Percentiles rank a stretch among this genome's conserved stretches.
phyloP scores from a whole-genome alignment of 2,888 invertebrate genomes.

The Reticulitermes lucifugus region DNA sequence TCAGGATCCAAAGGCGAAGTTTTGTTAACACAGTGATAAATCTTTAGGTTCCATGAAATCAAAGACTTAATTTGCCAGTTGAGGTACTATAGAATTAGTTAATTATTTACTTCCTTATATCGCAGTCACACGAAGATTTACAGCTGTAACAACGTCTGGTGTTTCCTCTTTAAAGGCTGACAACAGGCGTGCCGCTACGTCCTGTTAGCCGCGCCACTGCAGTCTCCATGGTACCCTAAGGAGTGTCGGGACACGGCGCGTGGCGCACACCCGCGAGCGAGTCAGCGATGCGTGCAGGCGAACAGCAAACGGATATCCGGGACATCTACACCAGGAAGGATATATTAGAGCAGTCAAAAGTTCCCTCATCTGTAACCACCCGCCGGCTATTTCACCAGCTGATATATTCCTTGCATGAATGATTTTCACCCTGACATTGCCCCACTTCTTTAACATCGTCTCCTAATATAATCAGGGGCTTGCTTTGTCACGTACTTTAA shows the following conservation, averaged over 20 bases:
- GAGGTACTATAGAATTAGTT: too few relatives aligned
- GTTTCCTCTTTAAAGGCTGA: too few relatives aligned
- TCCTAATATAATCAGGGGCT: background rate
- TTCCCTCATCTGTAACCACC: background rate
- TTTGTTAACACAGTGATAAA: too few relatives aligned
- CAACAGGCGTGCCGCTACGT: too few relatives aligned
- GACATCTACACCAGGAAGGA: slow-evolving; percentile 45
- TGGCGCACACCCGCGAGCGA: background rate
- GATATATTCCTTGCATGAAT: background rate
- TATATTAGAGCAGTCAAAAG: slow-evolving; percentile 36
- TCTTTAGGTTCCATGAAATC: too few relatives aligned
- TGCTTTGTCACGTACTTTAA: slow-evolving; percentile 22
- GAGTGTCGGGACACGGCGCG: background rate
- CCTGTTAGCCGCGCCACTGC: too few relatives aligned
- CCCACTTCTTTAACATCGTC: background rate
- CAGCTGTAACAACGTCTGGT: too few relatives aligned
- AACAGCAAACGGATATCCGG: slow-evolving; percentile 46
- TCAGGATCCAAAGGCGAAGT: too few relatives aligned
- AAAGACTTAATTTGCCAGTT: too few relatives aligned
- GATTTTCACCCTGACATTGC: background rate
- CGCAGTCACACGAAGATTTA: too few relatives aligned
- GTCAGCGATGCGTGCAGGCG: background rate
- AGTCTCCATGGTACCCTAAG: too few relatives aligned
- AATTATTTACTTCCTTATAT: too few relatives aligned
- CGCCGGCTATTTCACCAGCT: background rate